Percentiles rank a stretch among this genome's conserved stretches.
Evolutionary conservation across 1,140 invertebrate species (phyloP).

Genomic region (Orchestia grillus): DNA sequence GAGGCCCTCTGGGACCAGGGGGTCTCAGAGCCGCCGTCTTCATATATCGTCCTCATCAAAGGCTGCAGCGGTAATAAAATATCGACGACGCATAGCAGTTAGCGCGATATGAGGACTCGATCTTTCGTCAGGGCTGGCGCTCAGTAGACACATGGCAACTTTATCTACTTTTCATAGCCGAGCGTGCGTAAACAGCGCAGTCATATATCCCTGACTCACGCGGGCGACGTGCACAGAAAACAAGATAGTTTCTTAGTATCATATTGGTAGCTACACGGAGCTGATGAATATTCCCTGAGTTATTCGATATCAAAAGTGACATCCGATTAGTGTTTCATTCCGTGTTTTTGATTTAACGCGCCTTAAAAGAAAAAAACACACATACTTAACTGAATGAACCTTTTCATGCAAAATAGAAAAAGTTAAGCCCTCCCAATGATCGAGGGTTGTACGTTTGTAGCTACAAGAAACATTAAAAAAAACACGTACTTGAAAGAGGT

Average conservation of each 20-base stretch:
- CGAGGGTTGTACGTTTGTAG: neutral
- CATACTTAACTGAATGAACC: neutral
- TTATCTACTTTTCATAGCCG: slow-evolving; percentile 8
- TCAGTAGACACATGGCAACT: neutral
- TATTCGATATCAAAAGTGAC: neutral
- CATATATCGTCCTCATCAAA: neutral
- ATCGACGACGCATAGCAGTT: neutral
- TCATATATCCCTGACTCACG: neutral
- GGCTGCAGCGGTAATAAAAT: neutral
- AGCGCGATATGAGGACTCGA: neutral
- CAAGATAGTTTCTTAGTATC: neutral
- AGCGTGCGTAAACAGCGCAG: neutral
- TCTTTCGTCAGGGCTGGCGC: neutral
- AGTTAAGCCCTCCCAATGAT: no score
- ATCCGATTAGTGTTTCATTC: neutral
- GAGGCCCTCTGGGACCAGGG: neutral
- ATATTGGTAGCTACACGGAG: neutral
- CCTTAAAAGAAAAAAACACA: neutral
- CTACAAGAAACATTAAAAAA: neutral
- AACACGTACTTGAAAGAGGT: neutral
- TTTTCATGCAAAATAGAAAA: neutral
- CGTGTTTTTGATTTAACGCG: neutral
- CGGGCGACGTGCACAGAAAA: neutral
- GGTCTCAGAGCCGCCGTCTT: neutral
- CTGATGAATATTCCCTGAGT: neutral